phyloP scores from a whole-genome alignment of 2,113 vertebrate species.

The Orycteropus afer region DNA sequence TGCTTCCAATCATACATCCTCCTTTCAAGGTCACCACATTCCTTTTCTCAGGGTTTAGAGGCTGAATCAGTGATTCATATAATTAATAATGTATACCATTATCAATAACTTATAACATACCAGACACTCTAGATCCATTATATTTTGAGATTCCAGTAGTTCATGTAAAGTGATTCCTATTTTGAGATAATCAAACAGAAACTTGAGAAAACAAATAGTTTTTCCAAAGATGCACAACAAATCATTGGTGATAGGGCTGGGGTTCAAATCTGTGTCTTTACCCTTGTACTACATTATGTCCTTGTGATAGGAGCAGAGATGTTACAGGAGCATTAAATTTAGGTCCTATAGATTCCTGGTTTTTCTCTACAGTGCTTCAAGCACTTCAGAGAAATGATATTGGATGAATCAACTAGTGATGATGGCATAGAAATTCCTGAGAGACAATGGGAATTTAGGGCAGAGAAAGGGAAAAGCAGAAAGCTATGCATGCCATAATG shows the following conservation, averaged over 20 bases:
- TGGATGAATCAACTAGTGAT: neutral
- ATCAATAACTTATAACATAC: neutral
- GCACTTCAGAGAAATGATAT: neutral
- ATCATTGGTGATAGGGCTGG: neutral
- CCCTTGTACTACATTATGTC: neutral
- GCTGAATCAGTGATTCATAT: neutral
- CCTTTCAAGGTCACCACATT: neutral
- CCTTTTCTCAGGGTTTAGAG: neutral
- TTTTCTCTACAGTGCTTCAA: neutral
- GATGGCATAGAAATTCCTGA: neutral
- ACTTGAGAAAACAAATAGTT: neutral
- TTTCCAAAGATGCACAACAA: neutral
- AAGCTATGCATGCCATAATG: neutral
- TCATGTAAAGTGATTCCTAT: neutral
- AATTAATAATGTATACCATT: neutral
- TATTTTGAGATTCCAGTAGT: neutral
- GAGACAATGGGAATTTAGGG: constrained; percentile 5
- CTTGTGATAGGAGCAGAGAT: neutral
- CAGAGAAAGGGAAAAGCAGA: constrained; percentile 14
- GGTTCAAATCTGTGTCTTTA: neutral
- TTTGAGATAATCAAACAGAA: constrained; percentile 35
- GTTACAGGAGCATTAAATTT: neutral
- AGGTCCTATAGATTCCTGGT: neutral
- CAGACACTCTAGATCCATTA: neutral
- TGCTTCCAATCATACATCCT: neutral